These are phyloP conservation scores for Sebastes miniatus DNA, from an alignment of 2,797 vertebrate genomes.

Conservation along the genomic window DNA sequence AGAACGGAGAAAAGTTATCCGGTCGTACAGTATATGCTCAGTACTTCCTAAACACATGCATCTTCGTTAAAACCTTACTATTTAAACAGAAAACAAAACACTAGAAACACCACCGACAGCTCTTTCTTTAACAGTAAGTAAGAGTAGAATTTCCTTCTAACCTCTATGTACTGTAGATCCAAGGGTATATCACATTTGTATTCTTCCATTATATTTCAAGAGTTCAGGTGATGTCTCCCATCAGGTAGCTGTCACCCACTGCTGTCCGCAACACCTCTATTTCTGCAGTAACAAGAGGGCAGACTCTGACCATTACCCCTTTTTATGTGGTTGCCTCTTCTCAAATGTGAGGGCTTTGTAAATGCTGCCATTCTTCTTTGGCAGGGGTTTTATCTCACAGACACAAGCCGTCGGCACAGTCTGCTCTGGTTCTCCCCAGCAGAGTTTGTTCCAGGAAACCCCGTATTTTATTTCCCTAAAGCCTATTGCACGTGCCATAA, in stretches of 20 bases:
- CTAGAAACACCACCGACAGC: not conserved
- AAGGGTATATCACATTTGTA: constrained; percentile 9
- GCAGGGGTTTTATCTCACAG: constrained; percentile 60
- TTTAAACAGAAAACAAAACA: not conserved
- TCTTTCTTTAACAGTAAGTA: not conserved
- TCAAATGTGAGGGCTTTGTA: constrained; percentile 53
- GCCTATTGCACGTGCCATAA: not conserved
- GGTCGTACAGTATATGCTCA: not conserved
- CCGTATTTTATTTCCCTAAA: not conserved
- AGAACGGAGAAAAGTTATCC: too few species aligned
- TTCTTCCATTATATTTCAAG: constrained; percentile 29
- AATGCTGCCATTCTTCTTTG: constrained; percentile 60
- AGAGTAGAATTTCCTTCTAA: not conserved
- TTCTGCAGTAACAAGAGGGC: constrained; percentile 54
- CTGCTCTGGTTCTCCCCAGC: constrained; percentile 20
- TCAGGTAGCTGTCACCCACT: constrained; percentile 37
- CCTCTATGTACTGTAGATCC: not conserved
- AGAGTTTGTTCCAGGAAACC: constrained; percentile 14
- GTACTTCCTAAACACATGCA: not conserved
- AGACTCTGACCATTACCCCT: constrained; percentile 47
- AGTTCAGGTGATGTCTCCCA: constrained; percentile 33
- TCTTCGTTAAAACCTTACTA: not conserved
- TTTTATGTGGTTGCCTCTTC: constrained; percentile 40
- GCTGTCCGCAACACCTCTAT: constrained; percentile 45
- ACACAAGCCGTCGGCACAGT: constrained; percentile 49